phyloP scores from a whole-genome alignment of 1,140 invertebrate species.

The Drosophila nebulosa region DNA sequence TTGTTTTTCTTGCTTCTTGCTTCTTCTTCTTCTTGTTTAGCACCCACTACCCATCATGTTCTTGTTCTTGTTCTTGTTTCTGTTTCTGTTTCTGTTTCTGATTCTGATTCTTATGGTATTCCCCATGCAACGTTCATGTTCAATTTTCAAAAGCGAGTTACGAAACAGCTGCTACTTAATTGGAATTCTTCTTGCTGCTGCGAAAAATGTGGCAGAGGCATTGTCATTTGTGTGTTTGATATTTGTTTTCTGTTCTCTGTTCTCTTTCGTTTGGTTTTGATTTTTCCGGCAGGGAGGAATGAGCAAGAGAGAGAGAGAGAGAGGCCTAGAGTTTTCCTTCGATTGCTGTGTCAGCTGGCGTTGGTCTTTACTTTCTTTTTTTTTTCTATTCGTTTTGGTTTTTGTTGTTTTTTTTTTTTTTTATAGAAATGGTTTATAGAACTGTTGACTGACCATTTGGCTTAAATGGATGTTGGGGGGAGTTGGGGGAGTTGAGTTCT shows the following conservation, averaged over 20 bases:
- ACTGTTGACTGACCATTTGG: constrained; percentile 3
- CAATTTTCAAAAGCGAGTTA: constrained; percentile 55
- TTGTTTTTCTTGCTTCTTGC: not conserved
- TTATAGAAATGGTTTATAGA: not conserved
- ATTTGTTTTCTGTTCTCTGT: constrained; percentile 37
- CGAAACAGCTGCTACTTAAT: constrained; percentile 70
- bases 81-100: too few relatives aligned
- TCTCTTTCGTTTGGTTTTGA: constrained; percentile 13
- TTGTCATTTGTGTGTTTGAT: constrained; percentile 56
- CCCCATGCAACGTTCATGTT: constrained; percentile 38
- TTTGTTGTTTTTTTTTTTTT: not conserved
- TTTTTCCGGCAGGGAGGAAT: not conserved
- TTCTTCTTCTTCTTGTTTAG: not conserved
- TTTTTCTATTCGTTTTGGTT: not conserved
- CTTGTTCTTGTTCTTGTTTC: too few relatives aligned
- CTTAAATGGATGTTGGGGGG: too few relatives aligned
- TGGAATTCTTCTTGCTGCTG: constrained; percentile 55
- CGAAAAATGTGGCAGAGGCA: constrained; percentile 59
- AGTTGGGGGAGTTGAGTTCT: too few relatives aligned
- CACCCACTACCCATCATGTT: not conserved
- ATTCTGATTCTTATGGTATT: not conserved
- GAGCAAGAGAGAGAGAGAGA: not conserved
- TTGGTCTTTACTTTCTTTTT: not conserved
- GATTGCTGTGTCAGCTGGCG: constrained; percentile 4
- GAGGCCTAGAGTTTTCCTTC: not conserved